Evolutionary conservation across 2,888 invertebrate species (phyloP).

Genomic region (Cheilosia impressa): DNA sequence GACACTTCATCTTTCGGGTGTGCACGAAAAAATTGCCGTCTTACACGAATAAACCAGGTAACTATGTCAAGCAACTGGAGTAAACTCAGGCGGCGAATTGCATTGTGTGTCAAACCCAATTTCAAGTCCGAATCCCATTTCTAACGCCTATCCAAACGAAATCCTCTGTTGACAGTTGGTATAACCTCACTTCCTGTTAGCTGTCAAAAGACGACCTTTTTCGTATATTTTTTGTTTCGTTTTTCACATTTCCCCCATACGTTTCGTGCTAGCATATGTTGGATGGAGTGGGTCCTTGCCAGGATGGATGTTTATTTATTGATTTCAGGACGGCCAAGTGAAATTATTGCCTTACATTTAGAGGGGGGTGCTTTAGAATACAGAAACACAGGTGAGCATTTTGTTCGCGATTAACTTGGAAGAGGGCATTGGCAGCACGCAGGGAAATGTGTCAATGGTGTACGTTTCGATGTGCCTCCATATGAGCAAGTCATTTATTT

Average conservation of each 20-base stretch:
- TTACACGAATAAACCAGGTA: slow-evolving; percentile 53
- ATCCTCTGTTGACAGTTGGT: slow-evolving; percentile 68
- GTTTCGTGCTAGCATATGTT: slow-evolving; percentile 46
- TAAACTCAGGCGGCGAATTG: background rate
- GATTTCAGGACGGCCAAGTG: slow-evolving; percentile 42
- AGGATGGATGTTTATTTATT: slow-evolving; percentile 55
- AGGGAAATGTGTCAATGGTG: slow-evolving; percentile 51
- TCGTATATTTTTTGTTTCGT: slow-evolving; percentile 50
- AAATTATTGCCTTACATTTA: slow-evolving; percentile 49
- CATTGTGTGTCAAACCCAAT: background rate
- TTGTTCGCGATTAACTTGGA: slow-evolving; percentile 30
- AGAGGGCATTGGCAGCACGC: slow-evolving; percentile 56
- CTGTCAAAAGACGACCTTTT: slow-evolving; percentile 64
- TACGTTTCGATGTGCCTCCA: background rate
- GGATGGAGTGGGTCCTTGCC: slow-evolving; percentile 16
- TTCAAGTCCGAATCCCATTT: slow-evolving; percentile 5
- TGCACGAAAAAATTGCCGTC: slow-evolving; percentile 34
- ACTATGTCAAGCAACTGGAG: slow-evolving; percentile 19
- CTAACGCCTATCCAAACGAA: slow-evolving; percentile 16
- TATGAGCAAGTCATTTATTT: background rate
- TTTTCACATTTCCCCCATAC: slow-evolving; percentile 21
- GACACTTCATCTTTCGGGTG: slow-evolving; percentile 44
- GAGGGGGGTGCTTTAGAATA: background rate
- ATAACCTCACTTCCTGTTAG: slow-evolving; percentile 69
- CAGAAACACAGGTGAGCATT: slow-evolving; percentile 34